Conservation (phyloP, 2,113 vertebrate genomes). For the Hylia prasina region DNA sequence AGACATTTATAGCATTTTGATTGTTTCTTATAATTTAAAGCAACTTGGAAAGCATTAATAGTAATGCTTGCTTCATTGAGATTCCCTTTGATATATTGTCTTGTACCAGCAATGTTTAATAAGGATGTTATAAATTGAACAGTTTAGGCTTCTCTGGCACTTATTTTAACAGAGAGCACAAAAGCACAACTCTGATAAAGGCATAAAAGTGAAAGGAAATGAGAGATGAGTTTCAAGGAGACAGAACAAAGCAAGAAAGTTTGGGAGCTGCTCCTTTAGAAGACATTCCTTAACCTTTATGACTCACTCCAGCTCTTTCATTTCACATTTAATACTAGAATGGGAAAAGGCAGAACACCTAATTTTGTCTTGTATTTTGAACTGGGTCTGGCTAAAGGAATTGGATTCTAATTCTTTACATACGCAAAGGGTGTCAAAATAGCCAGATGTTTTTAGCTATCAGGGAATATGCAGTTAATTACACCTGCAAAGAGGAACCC, state of each 20-base stretch:
- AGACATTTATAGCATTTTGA: background rate
- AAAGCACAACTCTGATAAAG: background rate
- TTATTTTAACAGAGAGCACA: background rate
- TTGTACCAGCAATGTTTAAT: background rate
- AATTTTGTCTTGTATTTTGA: background rate
- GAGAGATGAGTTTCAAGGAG: background rate
- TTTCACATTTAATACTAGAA: background rate
- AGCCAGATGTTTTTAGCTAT: background rate
- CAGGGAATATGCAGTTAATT: background rate
- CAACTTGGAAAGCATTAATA: background rate
- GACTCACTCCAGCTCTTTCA: conserved; percentile 10
- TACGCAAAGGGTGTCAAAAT: background rate
- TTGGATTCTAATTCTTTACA: background rate
- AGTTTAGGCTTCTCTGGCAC: background rate
- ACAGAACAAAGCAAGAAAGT: background rate
- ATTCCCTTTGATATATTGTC: conserved; percentile 17
- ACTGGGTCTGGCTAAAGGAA: background rate
- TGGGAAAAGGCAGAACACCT: background rate
- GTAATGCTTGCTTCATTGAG: background rate
- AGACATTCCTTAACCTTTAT: background rate
- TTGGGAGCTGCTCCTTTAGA: background rate
- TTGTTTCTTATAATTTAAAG: conserved; percentile 42
- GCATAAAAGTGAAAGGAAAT: background rate
- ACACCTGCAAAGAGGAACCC: background rate
- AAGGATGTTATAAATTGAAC: background rate